phyloP scores from a whole-genome alignment of 2,113 vertebrate genomes.

The Silurus meridionalis region DNA sequence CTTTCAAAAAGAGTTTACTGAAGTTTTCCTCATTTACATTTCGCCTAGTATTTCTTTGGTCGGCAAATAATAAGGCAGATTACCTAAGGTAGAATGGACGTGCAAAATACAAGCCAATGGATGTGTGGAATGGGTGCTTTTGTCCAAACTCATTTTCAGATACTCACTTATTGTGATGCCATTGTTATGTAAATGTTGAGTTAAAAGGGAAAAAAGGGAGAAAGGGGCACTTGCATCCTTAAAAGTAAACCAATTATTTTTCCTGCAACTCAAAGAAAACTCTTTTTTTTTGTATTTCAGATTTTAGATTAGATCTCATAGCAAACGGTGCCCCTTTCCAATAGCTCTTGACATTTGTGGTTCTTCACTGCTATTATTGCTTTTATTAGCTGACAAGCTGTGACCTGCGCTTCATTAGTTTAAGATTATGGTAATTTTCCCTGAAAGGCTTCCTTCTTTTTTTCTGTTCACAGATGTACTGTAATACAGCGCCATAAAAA shows the following conservation, averaged over 20 bases:
- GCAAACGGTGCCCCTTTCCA: constrained; percentile 6
- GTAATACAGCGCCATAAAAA: constrained; percentile 41
- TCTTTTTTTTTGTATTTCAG: constrained; percentile 36
- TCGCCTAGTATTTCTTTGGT: constrained; percentile 42
- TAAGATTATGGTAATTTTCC: constrained; percentile 39
- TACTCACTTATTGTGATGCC: constrained; percentile 38
- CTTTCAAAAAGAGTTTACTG: constrained; percentile 65
- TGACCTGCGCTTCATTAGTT: constrained; percentile 38
- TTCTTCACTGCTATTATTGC: constrained; percentile 41
- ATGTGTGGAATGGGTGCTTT: constrained; percentile 36
- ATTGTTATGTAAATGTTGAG: constrained; percentile 49
- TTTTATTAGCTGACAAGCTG: constrained; percentile 44
- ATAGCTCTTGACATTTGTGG: constrained; percentile 37
- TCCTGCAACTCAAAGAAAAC: constrained; percentile 20
- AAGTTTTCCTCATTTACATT: constrained; percentile 62
- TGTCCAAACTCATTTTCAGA: constrained; percentile 48
- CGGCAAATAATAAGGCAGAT: constrained; percentile 50
- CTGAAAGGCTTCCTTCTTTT: constrained; percentile 33
- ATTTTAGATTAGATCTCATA: constrained; percentile 38
- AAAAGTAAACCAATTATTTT: constrained; percentile 51
- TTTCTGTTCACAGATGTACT: constrained; percentile 20
- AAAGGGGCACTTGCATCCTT: background rate
- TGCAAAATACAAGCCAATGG: constrained; percentile 40
- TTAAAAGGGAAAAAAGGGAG: constrained; percentile 5
- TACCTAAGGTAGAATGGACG: constrained; percentile 36